Evolutionary conservation across 1,140 invertebrate genomes (phyloP), one percentile per base, ranked within the genome.

Genomic region (Papilio polytes): DNA sequence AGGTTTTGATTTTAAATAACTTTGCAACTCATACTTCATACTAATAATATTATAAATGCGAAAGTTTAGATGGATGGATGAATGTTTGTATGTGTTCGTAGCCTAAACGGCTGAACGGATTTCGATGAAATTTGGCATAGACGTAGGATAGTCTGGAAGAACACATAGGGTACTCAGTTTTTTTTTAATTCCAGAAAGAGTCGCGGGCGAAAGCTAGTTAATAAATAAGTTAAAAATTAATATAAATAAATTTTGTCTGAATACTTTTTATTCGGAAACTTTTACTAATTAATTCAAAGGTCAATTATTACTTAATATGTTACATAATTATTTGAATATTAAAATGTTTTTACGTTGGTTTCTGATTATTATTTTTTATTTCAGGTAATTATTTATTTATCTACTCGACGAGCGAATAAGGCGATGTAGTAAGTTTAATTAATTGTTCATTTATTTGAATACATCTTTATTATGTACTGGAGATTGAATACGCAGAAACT

Each of bases 361-460:
- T 41, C 7, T 70, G 36, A 70, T 70, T 70, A 70, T 18, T 36
- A 70, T 70, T 70, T 70, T 70, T 70, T 36, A 26, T 70, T 70
- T 26, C 63, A 70, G 63, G 63, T 70, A 70, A 70, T 70, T 70
- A 70, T 70, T 63, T 63, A 3, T 63, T 36, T 70, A 15, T 70
- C 22, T 70, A 31, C 20, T 12, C 59, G 3, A 63, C 26, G 63
- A 26, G 22, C 20, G 13, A 63, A 63, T 63, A 26, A 63, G 20
- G n/a, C 20, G 63, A 70, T 15, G 3, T 31, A 70, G 63, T 70
- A 70, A 70, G 63, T 70, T 36, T 31, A 66, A 31, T 26, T 31
- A 66, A 31, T 70, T 15, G 13, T 12, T 36, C 26, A 70, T 31
- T 13, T 70, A 31, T 31, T 70, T 0, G 36, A 6, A 41, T 41